Conservation (phyloP, 2,797 vertebrate species). For the Acanthurus leucopareius region DNA sequence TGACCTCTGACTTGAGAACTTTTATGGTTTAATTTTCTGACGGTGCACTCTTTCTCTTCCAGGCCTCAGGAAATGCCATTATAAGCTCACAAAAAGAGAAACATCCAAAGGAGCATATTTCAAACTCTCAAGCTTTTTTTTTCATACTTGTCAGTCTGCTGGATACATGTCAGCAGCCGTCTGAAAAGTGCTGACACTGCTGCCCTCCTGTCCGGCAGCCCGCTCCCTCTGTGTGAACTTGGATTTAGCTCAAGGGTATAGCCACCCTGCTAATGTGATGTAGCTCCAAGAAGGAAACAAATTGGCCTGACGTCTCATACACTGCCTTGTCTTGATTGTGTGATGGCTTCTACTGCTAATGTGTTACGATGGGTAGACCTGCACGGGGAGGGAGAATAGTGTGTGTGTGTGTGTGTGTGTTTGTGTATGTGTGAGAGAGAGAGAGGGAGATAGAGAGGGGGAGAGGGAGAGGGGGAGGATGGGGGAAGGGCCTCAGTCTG, state of each 20-base stretch:
- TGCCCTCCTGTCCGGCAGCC: conserved; percentile 79
- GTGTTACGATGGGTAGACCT: conserved; percentile 85
- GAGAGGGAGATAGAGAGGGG: conserved; percentile 34
- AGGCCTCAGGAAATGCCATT: conserved; percentile 44
- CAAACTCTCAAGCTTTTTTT: conserved; percentile 65
- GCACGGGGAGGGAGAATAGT: conserved; percentile 66
- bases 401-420: conserved; percentile 43
- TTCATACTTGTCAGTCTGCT: conserved; percentile 78
- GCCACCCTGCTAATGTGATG: conserved; percentile 84
- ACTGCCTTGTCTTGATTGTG: conserved; percentile 85
- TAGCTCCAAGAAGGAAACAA: conserved; percentile 84
- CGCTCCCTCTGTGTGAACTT: conserved; percentile 83
- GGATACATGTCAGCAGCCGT: conserved; percentile 81
- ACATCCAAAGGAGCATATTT: conserved; percentile 68
- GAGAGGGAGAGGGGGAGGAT: conserved; percentile 51
- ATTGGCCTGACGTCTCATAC: conserved; percentile 86
- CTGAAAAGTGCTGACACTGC: conserved; percentile 85
- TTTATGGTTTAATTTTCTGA: conserved; percentile 36
- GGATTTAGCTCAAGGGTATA: conserved; percentile 88
- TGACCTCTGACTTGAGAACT: conserved; percentile 51
- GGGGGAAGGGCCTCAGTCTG: conserved; percentile 85
- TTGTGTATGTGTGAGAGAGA: conserved; percentile 28
- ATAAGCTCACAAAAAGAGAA: conserved; percentile 42
- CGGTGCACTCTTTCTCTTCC: conserved; percentile 26
- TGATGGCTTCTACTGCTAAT: conserved; percentile 85